Percentiles rank a stretch among this genome's conserved stretches.
phyloP scores from a whole-genome alignment of 2,797 vertebrate species.

The Australoheros facetus region DNA sequence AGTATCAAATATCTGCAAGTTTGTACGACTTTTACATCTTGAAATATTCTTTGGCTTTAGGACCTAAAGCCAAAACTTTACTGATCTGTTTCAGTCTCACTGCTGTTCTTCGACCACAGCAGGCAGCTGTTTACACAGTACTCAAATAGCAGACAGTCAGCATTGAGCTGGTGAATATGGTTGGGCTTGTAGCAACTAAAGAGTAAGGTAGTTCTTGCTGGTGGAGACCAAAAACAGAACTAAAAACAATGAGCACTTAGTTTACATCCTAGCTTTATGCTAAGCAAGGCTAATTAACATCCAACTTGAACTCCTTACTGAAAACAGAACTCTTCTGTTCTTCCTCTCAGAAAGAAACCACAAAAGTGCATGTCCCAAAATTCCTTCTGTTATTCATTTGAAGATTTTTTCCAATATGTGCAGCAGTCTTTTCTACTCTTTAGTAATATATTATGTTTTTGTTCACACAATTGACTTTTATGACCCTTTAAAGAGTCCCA shows the following conservation, averaged over 20 bases:
- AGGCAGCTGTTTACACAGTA: not conserved
- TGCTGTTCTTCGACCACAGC: not conserved
- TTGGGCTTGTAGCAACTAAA: not conserved
- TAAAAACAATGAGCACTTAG: too few relatives aligned
- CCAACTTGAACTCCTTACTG: not conserved
- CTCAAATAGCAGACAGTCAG: not conserved
- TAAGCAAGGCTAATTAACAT: too few relatives aligned
- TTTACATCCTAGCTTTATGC: too few relatives aligned
- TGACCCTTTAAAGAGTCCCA: conserved; percentile 9
- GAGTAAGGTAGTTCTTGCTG: not conserved
- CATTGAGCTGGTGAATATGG: too few relatives aligned
- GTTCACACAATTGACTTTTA: conserved; percentile 3
- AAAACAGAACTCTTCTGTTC: not conserved
- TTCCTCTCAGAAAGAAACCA: not conserved
- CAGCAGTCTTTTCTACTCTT: not conserved
- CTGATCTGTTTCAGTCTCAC: not conserved
- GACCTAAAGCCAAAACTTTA: not conserved
- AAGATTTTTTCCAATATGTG: not conserved
- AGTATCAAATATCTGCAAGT: not conserved
- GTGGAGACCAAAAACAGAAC: not conserved
- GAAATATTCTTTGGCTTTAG: not conserved
- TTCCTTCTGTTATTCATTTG: not conserved
- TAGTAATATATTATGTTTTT: conserved; percentile 31
- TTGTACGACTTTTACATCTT: not conserved
- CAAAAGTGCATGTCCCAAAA: not conserved